phyloP scores from a whole-genome alignment of 2,797 vertebrate genomes.

The Tapera naevia region DNA sequence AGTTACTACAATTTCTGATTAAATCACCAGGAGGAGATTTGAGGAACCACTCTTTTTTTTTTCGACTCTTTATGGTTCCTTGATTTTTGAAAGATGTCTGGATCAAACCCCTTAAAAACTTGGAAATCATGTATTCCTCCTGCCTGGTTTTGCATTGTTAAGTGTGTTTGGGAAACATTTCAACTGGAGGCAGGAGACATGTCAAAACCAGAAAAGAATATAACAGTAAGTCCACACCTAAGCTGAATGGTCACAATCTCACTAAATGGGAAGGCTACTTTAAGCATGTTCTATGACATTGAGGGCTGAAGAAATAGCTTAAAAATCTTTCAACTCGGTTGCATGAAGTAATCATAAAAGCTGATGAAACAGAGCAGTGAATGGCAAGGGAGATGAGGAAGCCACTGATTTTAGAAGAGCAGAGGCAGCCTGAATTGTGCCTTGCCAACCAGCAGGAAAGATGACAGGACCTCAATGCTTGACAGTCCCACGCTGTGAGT shows the following conservation, averaged over 20 bases:
- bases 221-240: background rate
- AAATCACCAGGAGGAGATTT: background rate
- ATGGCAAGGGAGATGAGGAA: background rate
- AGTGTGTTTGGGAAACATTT: background rate
- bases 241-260: background rate
- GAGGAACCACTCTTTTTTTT: background rate
- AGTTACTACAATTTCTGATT: background rate
- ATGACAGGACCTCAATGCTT: conserved; percentile 2
- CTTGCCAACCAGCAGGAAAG: conserved; percentile 2
- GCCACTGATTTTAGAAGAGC: background rate
- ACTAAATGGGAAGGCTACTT: background rate
- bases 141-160: background rate
- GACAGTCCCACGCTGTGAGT: background rate
- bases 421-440: background rate
- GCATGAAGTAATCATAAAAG: background rate
- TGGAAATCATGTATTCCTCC: background rate
- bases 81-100: background rate
- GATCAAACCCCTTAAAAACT: background rate
- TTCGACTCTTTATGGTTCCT: background rate
- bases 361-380: background rate
- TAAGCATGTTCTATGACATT: background rate
- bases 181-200: background rate
- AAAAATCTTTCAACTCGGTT: background rate
- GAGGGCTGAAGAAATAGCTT: background rate
- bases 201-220: background rate